Base-by-base conservation (phyloP, 2,113 vertebrate species). In the Sander vitreus region DNA sequence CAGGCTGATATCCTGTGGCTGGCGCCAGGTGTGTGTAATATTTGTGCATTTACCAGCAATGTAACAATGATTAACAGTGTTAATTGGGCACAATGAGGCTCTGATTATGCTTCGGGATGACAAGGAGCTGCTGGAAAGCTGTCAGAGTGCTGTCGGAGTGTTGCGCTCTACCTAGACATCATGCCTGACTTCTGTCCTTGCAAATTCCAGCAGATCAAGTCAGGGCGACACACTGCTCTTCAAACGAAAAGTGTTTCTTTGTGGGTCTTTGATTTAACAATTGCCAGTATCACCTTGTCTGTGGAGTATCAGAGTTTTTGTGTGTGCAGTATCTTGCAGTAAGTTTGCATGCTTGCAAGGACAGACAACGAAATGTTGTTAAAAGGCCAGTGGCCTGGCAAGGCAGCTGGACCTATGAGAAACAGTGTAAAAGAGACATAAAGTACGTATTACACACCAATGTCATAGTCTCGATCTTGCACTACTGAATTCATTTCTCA, bases 51-150 rank as follows among this genome's bases (percentile, higher is more conserved):
- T 66, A 2, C 88, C 81, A 87, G 78, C 83, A 80, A 74, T n/a
- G n/a, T 87, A 85, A 83, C 85, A 64, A 78, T 90, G 84, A 88
- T 93, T 85, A 91, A 84, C 81, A 69, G 83, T 82, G 86, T 93
- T 93, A 91, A 93, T 90, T 93, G 80, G 86, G 73, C 85, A 79
- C 71, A 75, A 76, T 62, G 84, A 84, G 77, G 68, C 88, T 85
- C 74, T 75, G 76, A 90, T 87, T 86, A 76, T 89, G 81, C 76
- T 59, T 75, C 64, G 1, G 76, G 76, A 84, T 88, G 89, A 90
- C 84, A 85, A 67, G 81, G 74, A 82, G 75, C 87, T 57, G 66
- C 68, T 78, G 81, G 58, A 85, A 71, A 80, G 71, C 85, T 93
- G 90, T 90, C 91, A 89, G 36, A 85, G 71, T 50, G 55, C 72